Evolutionary conservation across 1,140 invertebrate genomes (phyloP), one percentile per base, ranked within the genome.

Genomic region (Sycophila sp.): DNA sequence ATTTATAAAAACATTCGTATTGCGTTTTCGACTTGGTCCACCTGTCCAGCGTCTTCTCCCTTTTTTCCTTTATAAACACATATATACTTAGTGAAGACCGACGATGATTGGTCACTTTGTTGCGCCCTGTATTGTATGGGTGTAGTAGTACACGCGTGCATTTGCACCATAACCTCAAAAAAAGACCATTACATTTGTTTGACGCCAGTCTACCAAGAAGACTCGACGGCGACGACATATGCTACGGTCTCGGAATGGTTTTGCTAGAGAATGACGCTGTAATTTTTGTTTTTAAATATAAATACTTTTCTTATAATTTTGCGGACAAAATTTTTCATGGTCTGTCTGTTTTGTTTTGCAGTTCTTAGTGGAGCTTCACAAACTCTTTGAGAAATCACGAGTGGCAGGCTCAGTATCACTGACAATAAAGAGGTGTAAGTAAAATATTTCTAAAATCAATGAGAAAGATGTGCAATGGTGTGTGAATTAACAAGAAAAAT

Each of bases 341-440:
- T 40, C 40, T 60, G 67, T 63, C 75, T 77, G 74, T 71, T 34
- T 71, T 19, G 8, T 47, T 47, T 89, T 90, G 78, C 77, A 92
- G 91, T 92, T 92, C 85, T 78, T 92, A 76, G 80, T 80, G 49
- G 90, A 91, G 79, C 85, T 92, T 19, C 89, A 88, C 36, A 90
- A 89, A 79, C 82, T 92, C 69, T 92, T 92, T 80, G 89, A 91
- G 77, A 91, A 90, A 79, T 89, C 90, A 32, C 83, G 89, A 72
- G 68, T 81, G 6, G 86, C 87, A 73, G 91, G 91, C 69, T 90
- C 90, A 30, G 90, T 92, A 26, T 87, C 87, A n/a, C 84, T 92
- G 68, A 91, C 90, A 60, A 91, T 92, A 77, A 92, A 92, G 80
- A 87, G 89, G 82, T 92, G 91, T 91, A 87, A 90, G 91, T 88